Base-by-base conservation (phyloP, 2,113 vertebrate genomes). In the Dromaius novaehollandiae region DNA sequence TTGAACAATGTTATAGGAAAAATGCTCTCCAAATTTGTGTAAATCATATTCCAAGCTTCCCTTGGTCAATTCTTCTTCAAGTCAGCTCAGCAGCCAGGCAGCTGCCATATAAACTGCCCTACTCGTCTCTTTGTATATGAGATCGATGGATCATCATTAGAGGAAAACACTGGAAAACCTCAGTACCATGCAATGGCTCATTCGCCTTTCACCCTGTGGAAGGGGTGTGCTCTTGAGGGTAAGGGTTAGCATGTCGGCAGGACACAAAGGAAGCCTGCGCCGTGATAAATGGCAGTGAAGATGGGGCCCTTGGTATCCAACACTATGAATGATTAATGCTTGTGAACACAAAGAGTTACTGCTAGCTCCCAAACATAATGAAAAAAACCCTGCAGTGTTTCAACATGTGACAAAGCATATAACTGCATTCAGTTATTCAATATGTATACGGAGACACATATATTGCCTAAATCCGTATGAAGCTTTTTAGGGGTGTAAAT, bases 211-310 rank as follows among this genome's bases (percentile, higher is more conserved):
- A 64, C 69, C 60, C 50, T 86, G 36, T 63, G 93, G 86, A 95
- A 95, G 51, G 51, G 26, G 40, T 53, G 11, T 64, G 36, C 25
- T 82, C 17, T 90, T 6, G 1, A 84, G 69, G 32, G 66, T 85
- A 85, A 90, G 66, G 24, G 36, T 73, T 73, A 95, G 42, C 65
- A 15, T 40, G 55, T 56, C 53, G 48, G 34, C 25, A 89, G 25
- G 63, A 79, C 76, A 87, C 21, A 93, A 92, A 76, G 42, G 44
- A 90, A 96, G 34, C 28, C 68, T 53, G 70, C 11, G 13, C 13
- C 2, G 8, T 97, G 96, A 97, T 90, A 89, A 91, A 96, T 92
- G 26, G n/a, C 42, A 86, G 9, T 13, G 69, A 95, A 85, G 60
- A 84, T 7, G 96, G 68, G 82, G 58, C 77, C 68, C 6, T 61